Evolutionary conservation across 2,888 invertebrate genomes (phyloP), one percentile per base, ranked within the genome.

Genomic region (Galerucella pusilla): DNA sequence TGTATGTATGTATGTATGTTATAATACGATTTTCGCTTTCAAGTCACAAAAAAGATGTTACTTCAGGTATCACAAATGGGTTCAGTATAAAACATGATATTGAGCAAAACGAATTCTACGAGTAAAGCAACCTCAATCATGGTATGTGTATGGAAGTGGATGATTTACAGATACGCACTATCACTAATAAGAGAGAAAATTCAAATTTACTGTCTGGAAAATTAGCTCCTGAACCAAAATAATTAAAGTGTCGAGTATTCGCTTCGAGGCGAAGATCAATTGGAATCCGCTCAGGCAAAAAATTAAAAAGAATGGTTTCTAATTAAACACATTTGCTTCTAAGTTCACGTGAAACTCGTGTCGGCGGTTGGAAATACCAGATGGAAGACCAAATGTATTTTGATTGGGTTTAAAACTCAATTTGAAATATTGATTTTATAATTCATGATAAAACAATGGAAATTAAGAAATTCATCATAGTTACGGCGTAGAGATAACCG

Each of bases 251-350:
- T 45, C 64, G 14, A 64, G 64, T 57, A 64, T 64, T 42, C 57
- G 42, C 35, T 61, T 9, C n/a, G 45, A 25, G 42, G 16, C 9
- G 14, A n/a, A 45, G 64, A 64, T 64, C 45, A 71, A 54, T 71
- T 71, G 45, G 12, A 45, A 59, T 25, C 28, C 71, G 45, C 25
- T 54, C 54, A 25, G 10, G 64, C 65, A 54, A 65, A 71, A 71
- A 71, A 71, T 71, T 71, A 71, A 64, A 71, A 65, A 65, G 65
- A 54, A 54, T 46, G 9, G 42, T 68, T 68, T 68, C 46, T 46
- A 49, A 49, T 66, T 66, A 46, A 16, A 57, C 52, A 59, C 25
- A 68, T 20, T 20, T 59, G n/a, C 49, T 46, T 25, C 16, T 42
- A 42, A 63, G 42, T 35, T n/a, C 5, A n/a, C 35, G 28, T 60